Evolutionary conservation across 1,140 invertebrate species (phyloP), one percentile per base, ranked within the genome.

Genomic region (Leguminivora glycinivorella): DNA sequence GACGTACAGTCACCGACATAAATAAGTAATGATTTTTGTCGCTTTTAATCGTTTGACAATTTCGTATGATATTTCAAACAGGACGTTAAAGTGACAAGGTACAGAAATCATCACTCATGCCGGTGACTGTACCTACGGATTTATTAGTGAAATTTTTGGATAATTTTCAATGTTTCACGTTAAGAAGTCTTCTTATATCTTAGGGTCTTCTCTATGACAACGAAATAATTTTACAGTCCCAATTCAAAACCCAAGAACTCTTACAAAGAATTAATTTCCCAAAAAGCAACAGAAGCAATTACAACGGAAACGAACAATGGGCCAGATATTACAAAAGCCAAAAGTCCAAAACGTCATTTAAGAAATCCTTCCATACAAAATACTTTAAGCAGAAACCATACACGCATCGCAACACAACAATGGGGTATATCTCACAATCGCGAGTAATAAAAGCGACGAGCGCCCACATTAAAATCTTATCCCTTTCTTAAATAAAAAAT

Each of bases 401-500:
- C 75, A 90, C 89, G 89, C 89, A 88, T 85, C 84, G 85, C 79
- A 82, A 83, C 74, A 77, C 84, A 83, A 91, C 88, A 91, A 91
- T 91, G 76, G 87, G 68, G 78, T 81, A 87, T 85, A 87, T 82
- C 79, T 88, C 82, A 83, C 82, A 84, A 88, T 89, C 87, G 78
- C 75, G 56, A 87, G 88, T 89, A 90, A 90, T 90, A 91, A 90
- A 87, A 85, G 82, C 83, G 66, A 67, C 77, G 82, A 83, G 83
- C 84, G 79, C 80, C 87, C 87, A 90, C 88, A 91, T 91, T 90
- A 91, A 91, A 91, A 91, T 91, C 89, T 90, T 91, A 91, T 91
- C 89, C 89, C 86, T 90, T 90, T 91, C 89, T 91, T 91, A 91
- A 91, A 91, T 91, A 91, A 90, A 90, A 91, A 90, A 91, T 90